These are phyloP conservation scores for Manis crassicaudata DNA, from an alignment of 2,797 vertebrate species.

Conservation along the genomic window DNA sequence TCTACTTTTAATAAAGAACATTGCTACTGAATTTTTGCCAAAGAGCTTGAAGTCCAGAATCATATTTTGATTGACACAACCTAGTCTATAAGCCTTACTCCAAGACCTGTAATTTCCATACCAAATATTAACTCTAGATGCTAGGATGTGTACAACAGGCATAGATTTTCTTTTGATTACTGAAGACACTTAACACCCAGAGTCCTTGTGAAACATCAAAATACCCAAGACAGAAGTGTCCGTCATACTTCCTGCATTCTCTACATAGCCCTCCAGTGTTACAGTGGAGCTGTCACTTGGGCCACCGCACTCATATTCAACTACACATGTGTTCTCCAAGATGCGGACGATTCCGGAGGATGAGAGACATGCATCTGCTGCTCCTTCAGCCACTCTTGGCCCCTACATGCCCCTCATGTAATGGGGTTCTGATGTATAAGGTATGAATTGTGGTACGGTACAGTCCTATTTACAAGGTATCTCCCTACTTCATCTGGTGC, in stretches of 20 bases:
- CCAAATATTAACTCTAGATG: slow-evolving; percentile 19
- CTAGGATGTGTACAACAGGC: neutral
- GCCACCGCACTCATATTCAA: neutral
- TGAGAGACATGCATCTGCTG: neutral
- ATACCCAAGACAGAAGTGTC: neutral
- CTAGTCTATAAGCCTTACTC: neutral
- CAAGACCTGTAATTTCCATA: neutral
- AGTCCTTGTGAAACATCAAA: neutral
- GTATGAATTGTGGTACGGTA: neutral
- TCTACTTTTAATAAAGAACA: slow-evolving; percentile 35
- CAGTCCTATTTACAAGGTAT: neutral
- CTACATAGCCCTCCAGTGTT: neutral
- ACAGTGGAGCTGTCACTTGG: neutral
- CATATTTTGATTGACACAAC: neutral
- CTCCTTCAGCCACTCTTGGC: neutral
- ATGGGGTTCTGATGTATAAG: neutral
- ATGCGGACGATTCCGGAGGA: neutral
- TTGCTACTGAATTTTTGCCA: neutral
- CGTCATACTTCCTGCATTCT: neutral
- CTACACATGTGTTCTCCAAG: neutral
- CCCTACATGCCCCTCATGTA: neutral
- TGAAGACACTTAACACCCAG: neutral
- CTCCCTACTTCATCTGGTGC: neutral
- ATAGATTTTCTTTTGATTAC: neutral
- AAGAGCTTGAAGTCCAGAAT: neutral